Base-by-base conservation (phyloP, 2,888 invertebrate species). In the Ethmia dodecea region DNA sequence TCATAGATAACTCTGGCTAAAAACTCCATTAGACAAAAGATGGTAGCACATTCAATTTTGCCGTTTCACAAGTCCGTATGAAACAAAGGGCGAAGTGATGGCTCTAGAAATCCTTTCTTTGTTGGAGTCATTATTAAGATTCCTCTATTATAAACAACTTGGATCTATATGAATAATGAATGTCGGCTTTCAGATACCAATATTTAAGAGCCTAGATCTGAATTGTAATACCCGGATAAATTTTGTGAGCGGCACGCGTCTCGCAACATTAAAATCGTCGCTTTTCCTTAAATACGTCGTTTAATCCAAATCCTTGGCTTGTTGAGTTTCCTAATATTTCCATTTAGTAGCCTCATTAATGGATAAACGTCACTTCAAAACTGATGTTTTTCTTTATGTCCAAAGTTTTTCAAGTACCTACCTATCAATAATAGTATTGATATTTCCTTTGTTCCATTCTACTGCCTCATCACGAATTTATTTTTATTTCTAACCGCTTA, bases 131-230 rank as follows among this genome's bases (percentile, higher is more conserved):
- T 31, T 10, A 24, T n/a, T n/a, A 22, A 5, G 14, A 24, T 31
- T 18, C 30, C 18, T 8, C 5, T 30, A 24, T 13, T 24, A 24
- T 31, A 14, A 24, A 31, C 31, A 31, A 30, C 18, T n/a, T 18
- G 30, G 18, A 30, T 30, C 30, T 30, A 13, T 31, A 24, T 31
- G 31, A 24, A 31, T 31, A 31, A 22, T 31, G 24, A 31, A 31
- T 6, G n/a, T 12, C 31, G 10, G 14, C 31, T 22, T 22, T 24
- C 6, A n/a, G 12, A 26, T 13, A 25, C 30, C 30, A 13, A 30
- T 35, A 30, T 35, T 35, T 35, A 35, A 26, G 35, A 35, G 25
- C 26, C 16, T 18, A 15, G 16, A 15, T 35, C 18, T 11, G 15
- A 13, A 13, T 18, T 9, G 31, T 26, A 31, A 26, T 26, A 26